These are phyloP conservation scores for Chlorops oryzae DNA, from an alignment of 1,140 invertebrate genomes.

Conservation along the genomic window DNA sequence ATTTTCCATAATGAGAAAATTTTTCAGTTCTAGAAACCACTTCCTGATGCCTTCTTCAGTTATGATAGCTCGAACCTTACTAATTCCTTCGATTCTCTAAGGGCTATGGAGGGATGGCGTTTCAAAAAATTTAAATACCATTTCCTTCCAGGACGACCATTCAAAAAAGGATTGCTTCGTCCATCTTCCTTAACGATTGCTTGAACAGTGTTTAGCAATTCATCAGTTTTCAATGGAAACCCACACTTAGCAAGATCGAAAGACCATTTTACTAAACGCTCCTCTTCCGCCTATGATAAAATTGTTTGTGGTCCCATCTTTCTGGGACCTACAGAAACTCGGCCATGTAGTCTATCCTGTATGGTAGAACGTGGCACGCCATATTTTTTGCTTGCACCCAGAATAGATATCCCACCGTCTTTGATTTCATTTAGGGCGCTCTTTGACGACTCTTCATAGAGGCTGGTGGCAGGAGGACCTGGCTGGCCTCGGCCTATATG, in stretches of 20 bases:
- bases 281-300: constrained; percentile 3
- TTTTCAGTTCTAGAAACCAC: constrained; percentile 3
- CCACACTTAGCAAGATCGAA: constrained; percentile 1
- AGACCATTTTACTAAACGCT: constrained; percentile 3
- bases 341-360: no score
- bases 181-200: neutral
- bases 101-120: constrained; percentile 23
- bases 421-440: no score
- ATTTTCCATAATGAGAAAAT: constrained; percentile 10
- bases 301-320: no score
- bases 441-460: no score
- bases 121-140: constrained; percentile 30
- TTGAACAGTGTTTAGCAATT: constrained; percentile 8
- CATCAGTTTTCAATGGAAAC: constrained; percentile 4
- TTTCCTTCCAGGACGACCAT: constrained; percentile 20
- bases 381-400: no score
- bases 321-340: no score
- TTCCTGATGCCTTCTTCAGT: constrained; percentile 1
- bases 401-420: no score
- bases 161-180: constrained; percentile 2
- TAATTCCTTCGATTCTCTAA: constrained; percentile 25
- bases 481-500: no score
- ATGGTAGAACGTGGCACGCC: no score
- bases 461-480: no score
- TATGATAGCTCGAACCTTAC: constrained; percentile 10